Base-by-base conservation (phyloP, 2,797 vertebrate genomes). In the Eupleurogrammus muticus region DNA sequence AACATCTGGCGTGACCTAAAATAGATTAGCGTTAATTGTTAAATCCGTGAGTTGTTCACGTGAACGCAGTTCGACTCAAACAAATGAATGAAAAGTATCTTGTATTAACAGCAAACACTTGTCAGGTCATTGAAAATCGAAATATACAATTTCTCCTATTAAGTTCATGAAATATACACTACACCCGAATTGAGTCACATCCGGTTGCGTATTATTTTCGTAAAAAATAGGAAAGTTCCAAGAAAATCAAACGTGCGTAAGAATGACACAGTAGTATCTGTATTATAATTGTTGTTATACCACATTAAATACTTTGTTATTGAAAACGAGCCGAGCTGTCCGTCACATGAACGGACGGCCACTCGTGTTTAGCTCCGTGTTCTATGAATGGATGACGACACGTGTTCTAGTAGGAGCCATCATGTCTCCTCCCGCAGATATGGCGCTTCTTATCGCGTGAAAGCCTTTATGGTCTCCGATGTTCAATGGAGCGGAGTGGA, bases 301-400 rank as follows among this genome's bases (percentile, higher is more conserved):
- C 9, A 28, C 14, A n/a, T 57, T 19, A 10, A 28, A 28, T 28
- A 28, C 28, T 28, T 3, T 28, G 28, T 28, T 28, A 3, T 28
- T 28, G 6, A 44, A 23, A 32, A 21, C 4, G 11, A 7, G 5
- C 6, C 5, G 9, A 28, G 19, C 19, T 9, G 5, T 16, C 46
- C 23, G 14, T 20, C 20, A 4, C 50, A 21, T 8, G 38, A 56
- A 21, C 11, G 54, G 32, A 55, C 49, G 7, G 58, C 6, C 2
- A 44, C 47, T 69, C 55, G 63, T 56, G 63, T 1, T 65, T 24
- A 0, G 21, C 24, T 24, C 34, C 1, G 42, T 55, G 69, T 42
- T 69, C 3, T 35, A 48, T 75, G 85, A 91, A 89, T 89, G 87
- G 72, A 74, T 85, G 83, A 84, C 80, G 80, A 89, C 91, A 93